Percentiles rank a stretch among this genome's conserved stretches.
These are phyloP conservation scores for Dryobates pubescens DNA, from an alignment of 2,797 vertebrate genomes.

Conservation along the genomic window DNA sequence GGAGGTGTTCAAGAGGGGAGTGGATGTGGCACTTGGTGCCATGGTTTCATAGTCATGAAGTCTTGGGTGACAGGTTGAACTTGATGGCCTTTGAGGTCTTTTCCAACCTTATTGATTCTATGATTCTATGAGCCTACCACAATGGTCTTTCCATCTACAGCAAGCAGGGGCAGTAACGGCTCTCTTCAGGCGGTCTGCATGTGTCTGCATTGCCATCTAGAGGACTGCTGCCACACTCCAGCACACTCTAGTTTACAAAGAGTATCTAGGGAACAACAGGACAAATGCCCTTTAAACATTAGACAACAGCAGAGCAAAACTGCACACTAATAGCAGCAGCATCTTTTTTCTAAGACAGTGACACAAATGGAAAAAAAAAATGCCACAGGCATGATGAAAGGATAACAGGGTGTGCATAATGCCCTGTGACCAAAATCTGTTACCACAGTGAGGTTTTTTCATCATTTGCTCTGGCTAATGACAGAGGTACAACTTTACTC, in stretches of 20 bases:
- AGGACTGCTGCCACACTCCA: constrained; percentile 6
- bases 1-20: too few relatives aligned
- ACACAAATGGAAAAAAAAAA: not conserved
- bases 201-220: constrained; percentile 51
- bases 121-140: not conserved
- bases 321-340: not conserved
- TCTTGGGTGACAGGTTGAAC: too few relatives aligned
- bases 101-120: too few relatives aligned
- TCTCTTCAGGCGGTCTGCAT: not conserved
- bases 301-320: not conserved
- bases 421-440: not conserved
- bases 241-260: not conserved
- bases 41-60: too few relatives aligned
- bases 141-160: not conserved
- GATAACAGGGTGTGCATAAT: not conserved
- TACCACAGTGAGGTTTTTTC: not conserved
- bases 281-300: not conserved
- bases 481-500: not conserved
- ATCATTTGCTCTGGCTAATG: not conserved
- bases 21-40: too few relatives aligned
- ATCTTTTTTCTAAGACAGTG: not conserved
- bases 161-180: not conserved
- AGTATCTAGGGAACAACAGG: not conserved
- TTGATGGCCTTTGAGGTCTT: too few relatives aligned
- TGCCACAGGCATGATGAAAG: not conserved